A percentile compares a stretch with the other conserved stretches of the same genome.
Evolutionary conservation across 2,888 invertebrate species (phyloP).

Genomic region (Ophion obscuratus): DNA sequence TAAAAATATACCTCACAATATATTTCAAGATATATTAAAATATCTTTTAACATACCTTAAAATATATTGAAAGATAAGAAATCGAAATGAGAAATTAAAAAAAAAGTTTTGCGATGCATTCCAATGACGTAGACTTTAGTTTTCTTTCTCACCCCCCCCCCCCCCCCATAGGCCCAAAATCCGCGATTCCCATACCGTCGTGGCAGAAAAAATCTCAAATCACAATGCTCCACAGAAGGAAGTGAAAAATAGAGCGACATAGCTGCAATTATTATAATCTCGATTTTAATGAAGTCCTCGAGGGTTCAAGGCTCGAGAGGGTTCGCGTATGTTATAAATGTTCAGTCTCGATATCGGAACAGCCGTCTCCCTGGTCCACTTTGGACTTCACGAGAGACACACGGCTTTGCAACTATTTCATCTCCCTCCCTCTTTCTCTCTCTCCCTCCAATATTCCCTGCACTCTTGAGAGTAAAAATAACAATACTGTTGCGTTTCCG

Average conservation of each 20-base stretch:
- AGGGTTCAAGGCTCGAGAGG: slow-evolving; percentile 58
- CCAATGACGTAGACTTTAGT: too few relatives aligned
- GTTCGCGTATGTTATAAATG: slow-evolving; percentile 81
- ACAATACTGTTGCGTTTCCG: slow-evolving; percentile 83
- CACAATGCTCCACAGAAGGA: not conserved
- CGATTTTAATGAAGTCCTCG: slow-evolving; percentile 80
- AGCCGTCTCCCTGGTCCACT: slow-evolving; percentile 48
- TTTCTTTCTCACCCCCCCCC: not conserved
- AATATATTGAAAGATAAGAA: too few relatives aligned
- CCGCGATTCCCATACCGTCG: not conserved
- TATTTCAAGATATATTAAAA: too few relatives aligned
- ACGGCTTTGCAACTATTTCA: slow-evolving; percentile 27
- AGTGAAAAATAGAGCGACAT: slow-evolving; percentile 40
- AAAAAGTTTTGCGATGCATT: too few relatives aligned
- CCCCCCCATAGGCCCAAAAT: not conserved
- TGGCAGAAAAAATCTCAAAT: slow-evolving; percentile 4
- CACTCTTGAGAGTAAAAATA: slow-evolving; percentile 65
- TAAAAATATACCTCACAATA: too few relatives aligned
- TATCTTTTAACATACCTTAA: too few relatives aligned
- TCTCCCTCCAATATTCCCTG: slow-evolving; percentile 33
- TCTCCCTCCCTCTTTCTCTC: slow-evolving; percentile 37
- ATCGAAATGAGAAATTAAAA: too few relatives aligned
- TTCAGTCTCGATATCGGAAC: slow-evolving; percentile 50
- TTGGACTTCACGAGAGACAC: slow-evolving; percentile 46
- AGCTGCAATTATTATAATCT: slow-evolving; percentile 78